Evolutionary conservation across 2,113 vertebrate genomes (phyloP).

Genomic region (Cebus imitator): DNA sequence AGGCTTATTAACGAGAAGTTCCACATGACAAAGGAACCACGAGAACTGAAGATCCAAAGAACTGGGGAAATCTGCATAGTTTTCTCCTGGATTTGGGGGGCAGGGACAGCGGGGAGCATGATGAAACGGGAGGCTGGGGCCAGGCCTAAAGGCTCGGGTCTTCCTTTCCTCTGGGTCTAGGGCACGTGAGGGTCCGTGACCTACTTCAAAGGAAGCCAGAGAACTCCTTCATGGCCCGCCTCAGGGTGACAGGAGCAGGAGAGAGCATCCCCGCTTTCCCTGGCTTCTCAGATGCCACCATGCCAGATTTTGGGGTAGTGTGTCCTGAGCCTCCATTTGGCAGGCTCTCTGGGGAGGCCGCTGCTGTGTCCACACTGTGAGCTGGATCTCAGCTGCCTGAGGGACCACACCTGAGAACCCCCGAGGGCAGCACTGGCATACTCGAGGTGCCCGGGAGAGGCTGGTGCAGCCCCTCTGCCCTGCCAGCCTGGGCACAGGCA

Average conservation of each 20-base stretch:
- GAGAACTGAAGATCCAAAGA: neutral
- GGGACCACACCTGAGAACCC: neutral
- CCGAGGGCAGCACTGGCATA: fast-evolving
- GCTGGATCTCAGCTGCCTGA: fast-evolving
- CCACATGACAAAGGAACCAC: neutral
- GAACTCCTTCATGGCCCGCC: neutral
- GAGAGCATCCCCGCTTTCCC: neutral
- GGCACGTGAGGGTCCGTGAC: neutral
- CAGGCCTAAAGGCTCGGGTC: neutral
- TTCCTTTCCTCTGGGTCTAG: neutral
- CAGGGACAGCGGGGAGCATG: too few species aligned
- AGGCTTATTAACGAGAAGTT: neutral
- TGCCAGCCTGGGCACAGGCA: neutral
- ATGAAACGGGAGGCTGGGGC: too few species aligned
- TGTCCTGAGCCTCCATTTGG: neutral
- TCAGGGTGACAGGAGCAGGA: neutral
- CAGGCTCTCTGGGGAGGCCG: neutral
- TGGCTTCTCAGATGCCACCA: neutral
- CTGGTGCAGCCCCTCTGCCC: neutral
- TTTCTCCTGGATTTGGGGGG: neutral
- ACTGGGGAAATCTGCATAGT: neutral
- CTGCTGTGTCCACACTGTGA: neutral
- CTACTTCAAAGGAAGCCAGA: neutral
- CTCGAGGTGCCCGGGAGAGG: neutral
- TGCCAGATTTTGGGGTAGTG: neutral